Evolutionary conservation across 2,888 invertebrate species (phyloP).

Genomic region (Polietes domitor): DNA sequence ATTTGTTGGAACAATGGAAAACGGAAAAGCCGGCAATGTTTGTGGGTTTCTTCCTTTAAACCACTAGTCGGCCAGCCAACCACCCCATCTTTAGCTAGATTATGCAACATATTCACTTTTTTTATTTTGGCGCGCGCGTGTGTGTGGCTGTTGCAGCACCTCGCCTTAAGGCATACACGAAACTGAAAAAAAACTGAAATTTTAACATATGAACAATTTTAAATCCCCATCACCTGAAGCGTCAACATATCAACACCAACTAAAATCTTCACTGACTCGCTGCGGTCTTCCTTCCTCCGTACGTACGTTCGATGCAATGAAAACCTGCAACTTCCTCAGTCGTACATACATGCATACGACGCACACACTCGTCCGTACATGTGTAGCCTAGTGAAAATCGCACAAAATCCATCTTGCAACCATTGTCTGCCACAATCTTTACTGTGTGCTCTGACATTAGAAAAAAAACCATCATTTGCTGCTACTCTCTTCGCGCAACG

Average conservation of each 20-base stretch:
- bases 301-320: not conserved
- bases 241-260: slow-evolving; percentile 65
- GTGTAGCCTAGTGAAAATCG: slow-evolving; percentile 8
- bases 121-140: not conserved
- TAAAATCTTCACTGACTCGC: slow-evolving; percentile 7
- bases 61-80: not conserved
- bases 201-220: slow-evolving; percentile 54
- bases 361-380: too few relatives aligned
- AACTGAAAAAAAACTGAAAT: slow-evolving; percentile 2
- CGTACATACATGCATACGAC: not conserved
- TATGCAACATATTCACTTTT: slow-evolving; percentile 55
- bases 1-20: slow-evolving; percentile 14
- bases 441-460: slow-evolving; percentile 6
- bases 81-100: slow-evolving; percentile 54
- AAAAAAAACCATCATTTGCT: slow-evolving; percentile 28
- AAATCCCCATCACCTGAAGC: slow-evolving; percentile 65
- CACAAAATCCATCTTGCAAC: slow-evolving; percentile 18
- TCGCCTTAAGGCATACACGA: not conserved
- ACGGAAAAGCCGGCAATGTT: slow-evolving; percentile 9
- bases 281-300: not conserved
- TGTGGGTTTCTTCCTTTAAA: slow-evolving; percentile 23
- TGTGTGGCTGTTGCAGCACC: slow-evolving; percentile 8
- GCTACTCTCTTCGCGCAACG: not conserved
- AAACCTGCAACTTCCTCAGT: slow-evolving; percentile 32
- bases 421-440: not conserved